Base-by-base conservation (phyloP, 2,888 invertebrate genomes). In the Cryptophagus acutangulus region DNA sequence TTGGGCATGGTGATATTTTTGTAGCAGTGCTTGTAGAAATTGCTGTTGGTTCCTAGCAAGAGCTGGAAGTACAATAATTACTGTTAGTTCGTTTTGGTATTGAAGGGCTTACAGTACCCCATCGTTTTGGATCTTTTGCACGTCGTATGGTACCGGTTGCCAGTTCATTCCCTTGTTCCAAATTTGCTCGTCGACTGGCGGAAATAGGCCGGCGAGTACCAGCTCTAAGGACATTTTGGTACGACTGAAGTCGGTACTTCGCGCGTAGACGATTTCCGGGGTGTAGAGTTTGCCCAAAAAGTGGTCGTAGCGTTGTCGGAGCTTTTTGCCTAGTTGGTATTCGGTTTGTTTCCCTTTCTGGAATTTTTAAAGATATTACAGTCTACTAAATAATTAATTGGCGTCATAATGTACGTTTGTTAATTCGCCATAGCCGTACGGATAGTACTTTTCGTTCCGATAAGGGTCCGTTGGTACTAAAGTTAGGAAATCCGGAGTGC, bases 181-280 rank as follows among this genome's bases (percentile, higher is more conserved):
- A 43, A 73, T 68, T 58, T 75, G 71, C 14, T 69, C 55, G 3
- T 61, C 59, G 0, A 81, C 52, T 1, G 82, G 82, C 33, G 79
- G 80, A 69, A 78, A 85, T 39, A 87, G 63, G 8, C 81, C 84
- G 13, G 84, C 82, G 43, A 84, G 66, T 31, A 82, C 76, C 15
- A 79, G 70, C 51, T 79, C 74, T 33, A 82, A 77, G 35, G 82
- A 81, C 79, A 83, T 83, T 61, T 83, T 74, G 2, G 87, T 82
- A 37, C 88, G 73, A 55, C 82, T 76, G 14, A 81, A 77, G 46
- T 81, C 80, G 1, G 86, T 84, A 39, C 80, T 79, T 59, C 81
- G 75, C 1, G 84, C 76, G 60, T 77, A 74, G 35, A 85, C 48
- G 15, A 52, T 55, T 40, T 76, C 72, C 9, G 76, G 72, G 44